These are phyloP conservation scores for Semnornis frantzii DNA, from an alignment of 2,113 vertebrate species.

Conservation along the genomic window DNA sequence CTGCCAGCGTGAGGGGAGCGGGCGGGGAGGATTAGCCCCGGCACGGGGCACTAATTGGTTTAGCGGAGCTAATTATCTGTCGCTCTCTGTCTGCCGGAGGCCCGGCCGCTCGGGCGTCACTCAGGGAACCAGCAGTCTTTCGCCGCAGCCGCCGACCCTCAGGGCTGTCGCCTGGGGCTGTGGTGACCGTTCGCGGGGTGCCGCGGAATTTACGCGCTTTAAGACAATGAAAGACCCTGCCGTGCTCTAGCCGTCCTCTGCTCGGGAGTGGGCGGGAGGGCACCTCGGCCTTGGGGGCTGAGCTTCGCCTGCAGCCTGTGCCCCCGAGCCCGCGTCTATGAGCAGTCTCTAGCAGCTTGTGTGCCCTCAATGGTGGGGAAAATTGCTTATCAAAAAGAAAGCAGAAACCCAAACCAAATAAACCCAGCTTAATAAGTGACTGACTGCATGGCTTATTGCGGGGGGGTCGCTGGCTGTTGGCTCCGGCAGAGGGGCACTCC, in stretches of 20 bases:
- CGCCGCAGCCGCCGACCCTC: too few relatives aligned
- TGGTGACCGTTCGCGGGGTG: background rate
- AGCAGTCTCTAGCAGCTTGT: background rate
- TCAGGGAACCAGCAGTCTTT: too few relatives aligned
- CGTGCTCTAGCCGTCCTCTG: background rate
- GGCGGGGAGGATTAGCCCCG: background rate
- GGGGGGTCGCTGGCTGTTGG: background rate
- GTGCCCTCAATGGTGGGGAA: background rate
- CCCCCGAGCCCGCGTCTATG: background rate
- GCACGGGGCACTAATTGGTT: background rate
- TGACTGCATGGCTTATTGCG: background rate
- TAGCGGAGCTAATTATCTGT: background rate
- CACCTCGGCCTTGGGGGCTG: too few relatives aligned
- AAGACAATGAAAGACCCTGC: too few relatives aligned
- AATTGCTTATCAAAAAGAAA: background rate
- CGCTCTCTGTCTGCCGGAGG: too few relatives aligned
- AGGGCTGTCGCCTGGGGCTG: background rate
- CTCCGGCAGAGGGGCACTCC: background rate
- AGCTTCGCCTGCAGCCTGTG: background rate
- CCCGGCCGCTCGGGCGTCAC: too few relatives aligned
- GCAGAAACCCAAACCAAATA: background rate
- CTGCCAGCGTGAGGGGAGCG: background rate
- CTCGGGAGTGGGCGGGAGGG: too few relatives aligned
- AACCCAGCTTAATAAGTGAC: background rate
- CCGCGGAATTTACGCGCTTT: background rate